Evolutionary conservation across 2,797 vertebrate species (phyloP), one percentile per base, ranked within the genome.

Genomic region (Columba guinea): DNA sequence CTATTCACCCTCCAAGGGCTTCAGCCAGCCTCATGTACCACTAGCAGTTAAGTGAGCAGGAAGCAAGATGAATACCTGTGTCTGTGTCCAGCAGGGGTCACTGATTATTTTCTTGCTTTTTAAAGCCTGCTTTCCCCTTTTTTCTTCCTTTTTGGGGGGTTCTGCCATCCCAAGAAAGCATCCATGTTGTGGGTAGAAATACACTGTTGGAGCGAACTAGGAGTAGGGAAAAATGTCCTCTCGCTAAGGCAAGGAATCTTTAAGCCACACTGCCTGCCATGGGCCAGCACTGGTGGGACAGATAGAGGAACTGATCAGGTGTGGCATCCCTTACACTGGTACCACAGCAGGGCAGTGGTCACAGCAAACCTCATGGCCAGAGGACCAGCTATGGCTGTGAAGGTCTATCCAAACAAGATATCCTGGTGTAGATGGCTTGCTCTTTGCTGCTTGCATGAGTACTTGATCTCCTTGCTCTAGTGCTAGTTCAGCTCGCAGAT

Each of bases 31-130:
- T 23, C 9, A 21, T 12, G 13, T 55, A 58, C 30, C 52, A 9
- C 51, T 18, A 63, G 30, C 30, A 26, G 21, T 8, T 17, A 58
- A 13, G 28, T 1, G 2, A 84, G 39, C 0, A 0, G 21, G 27
- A 89, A 71, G 19, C 27, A 41, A 32, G 18, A 76, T 30, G 16
- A 87, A 60, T 26, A 77, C 35, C 53, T 52, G 49, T 75, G 30
- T 37, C 62, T 53, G 52, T 41, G 22, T 62, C 63, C 71, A 81
- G 53, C 64, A 60, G 35, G 18, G 41, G 28, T 83, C 69, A 77
- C 49, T 68, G 86, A 88, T 0, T 1, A 41, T 80, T 86, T 81
- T 73, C 22, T 39, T 65, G 18, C 41, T 69, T 85, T 68, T 64
- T n/a, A n/a, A 71, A 71, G 26, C 6, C 35, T 78, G 26, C n/a